These are phyloP conservation scores for Vireo altiloquus DNA, from an alignment of 2,113 vertebrate genomes.

Conservation along the genomic window DNA sequence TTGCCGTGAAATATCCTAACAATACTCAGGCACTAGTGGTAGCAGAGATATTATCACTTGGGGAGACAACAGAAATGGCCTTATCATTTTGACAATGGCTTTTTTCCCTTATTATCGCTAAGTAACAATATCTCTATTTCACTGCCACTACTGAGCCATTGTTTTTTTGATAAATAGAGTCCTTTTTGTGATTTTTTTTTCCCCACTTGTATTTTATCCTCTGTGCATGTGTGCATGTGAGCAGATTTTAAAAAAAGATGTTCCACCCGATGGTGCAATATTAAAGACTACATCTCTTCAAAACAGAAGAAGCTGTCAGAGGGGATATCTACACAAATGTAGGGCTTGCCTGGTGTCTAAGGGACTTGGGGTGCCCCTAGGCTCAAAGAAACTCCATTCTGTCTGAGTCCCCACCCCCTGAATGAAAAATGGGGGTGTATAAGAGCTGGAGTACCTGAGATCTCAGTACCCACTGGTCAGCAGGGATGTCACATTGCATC, in stretches of 20 bases:
- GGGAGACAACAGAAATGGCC: slow-evolving; percentile 65
- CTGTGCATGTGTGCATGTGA: slow-evolving; percentile 5
- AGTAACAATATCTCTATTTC: slow-evolving; percentile 68
- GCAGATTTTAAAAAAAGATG: slow-evolving; percentile 3
- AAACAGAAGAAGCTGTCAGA: neutral
- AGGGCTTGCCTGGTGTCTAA: neutral
- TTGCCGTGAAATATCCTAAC: slow-evolving; percentile 66
- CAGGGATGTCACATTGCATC: neutral
- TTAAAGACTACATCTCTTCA: neutral
- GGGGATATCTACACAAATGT: neutral
- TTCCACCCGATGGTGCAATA: neutral
- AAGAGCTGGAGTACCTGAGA: neutral
- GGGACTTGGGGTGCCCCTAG: neutral
- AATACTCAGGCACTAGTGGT: slow-evolving; percentile 36
- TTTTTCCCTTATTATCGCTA: slow-evolving; percentile 60
- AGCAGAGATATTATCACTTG: slow-evolving; percentile 67
- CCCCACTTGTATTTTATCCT: slow-evolving; percentile 26
- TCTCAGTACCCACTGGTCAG: neutral
- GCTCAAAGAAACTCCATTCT: neutral
- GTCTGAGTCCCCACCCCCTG: neutral
- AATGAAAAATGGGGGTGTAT: neutral
- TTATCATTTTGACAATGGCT: slow-evolving; percentile 68
- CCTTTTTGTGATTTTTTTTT: slow-evolving; percentile 11
- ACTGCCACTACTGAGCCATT: slow-evolving; percentile 7
- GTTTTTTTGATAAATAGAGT: slow-evolving; percentile 59